Base-by-base conservation (phyloP, 2,797 vertebrate species). In the Stomatorhinus walkeri region DNA sequence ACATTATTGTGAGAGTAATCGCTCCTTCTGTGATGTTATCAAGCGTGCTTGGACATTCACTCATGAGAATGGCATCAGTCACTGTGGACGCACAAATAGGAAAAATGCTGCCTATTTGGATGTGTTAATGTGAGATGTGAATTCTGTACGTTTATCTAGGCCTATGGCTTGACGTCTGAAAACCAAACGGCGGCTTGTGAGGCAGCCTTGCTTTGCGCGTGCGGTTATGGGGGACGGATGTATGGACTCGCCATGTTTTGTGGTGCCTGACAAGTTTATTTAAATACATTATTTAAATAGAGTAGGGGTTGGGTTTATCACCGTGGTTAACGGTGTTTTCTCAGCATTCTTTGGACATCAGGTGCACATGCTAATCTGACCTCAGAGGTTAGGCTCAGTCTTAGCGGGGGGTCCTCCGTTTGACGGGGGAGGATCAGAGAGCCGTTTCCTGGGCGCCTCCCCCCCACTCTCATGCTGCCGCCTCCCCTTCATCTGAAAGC, bases 1-100 rank as follows among this genome's bases (percentile, higher is more conserved):
- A 88, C 54, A 40, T 14, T 85, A 79, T 84, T 49, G 83, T 85
- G 88, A 84, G 52, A 85, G 79, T 24, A 56, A 40, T 56, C 59
- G 59, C 81, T 88, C 88, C 59, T 40, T 28, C 81, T 84, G 12
- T 32, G 46, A 12, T 32, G 28, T 22, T 5, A 19, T 22, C 46
- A 85, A 51, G 43, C 81, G 22, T 48, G 9, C 24, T 32, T 52
- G 84, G 28, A 32, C 48, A 24, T 52, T 12, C n/a, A 24, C 8
- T 40, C 54, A 22, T n/a, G n/a, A 88, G 40, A 28, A 43, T 8
- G 8, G 52, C 54, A 49, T 48, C 81, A 64, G 54, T 43, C 88
- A 19, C 36, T 2, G 22, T 48, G 54, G 22, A 49, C 81, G 16
- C 5, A 36, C 48, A 85, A 54, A 52, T 36, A 81, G 40, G 16